Conservation (phyloP, 2,113 vertebrate species). For the Ahaetulla prasina region DNA sequence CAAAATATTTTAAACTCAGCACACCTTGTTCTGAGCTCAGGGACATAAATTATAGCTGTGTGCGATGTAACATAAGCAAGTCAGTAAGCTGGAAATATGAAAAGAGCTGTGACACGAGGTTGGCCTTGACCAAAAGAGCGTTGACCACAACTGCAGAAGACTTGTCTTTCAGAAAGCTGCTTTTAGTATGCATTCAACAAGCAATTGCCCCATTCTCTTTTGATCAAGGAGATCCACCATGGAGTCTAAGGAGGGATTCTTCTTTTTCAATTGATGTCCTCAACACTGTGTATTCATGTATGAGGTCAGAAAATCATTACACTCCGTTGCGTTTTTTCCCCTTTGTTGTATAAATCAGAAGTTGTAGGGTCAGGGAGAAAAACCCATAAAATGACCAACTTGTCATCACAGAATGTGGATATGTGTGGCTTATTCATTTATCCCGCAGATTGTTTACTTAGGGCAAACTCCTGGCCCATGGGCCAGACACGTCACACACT, state of each 20-base stretch:
- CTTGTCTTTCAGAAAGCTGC: neutral
- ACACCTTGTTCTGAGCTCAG: conserved; percentile 33
- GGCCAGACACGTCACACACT: no score
- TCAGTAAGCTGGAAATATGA: conserved; percentile 22
- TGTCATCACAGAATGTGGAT: neutral
- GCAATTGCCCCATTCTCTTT: neutral
- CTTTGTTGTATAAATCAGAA: neutral
- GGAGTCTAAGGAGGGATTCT: neutral
- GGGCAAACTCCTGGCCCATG: no score
- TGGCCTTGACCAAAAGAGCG: neutral
- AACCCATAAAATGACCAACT: no score
- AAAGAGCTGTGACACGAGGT: neutral
- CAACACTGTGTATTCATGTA: no score
- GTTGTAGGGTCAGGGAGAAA: neutral
- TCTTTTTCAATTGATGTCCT: neutral
- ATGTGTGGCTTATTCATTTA: neutral
- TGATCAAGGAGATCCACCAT: neutral
- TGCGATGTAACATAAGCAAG: conserved; percentile 18
- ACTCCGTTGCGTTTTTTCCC: neutral
- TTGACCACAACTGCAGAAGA: neutral
- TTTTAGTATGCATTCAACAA: neutral
- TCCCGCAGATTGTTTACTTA: no score
- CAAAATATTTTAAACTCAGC: conserved; percentile 31
- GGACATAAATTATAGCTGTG: neutral
- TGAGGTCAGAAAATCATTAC: no score